Evolutionary conservation across 2,113 vertebrate species (phyloP).

Genomic region (Phalacrocorax aristotelis): DNA sequence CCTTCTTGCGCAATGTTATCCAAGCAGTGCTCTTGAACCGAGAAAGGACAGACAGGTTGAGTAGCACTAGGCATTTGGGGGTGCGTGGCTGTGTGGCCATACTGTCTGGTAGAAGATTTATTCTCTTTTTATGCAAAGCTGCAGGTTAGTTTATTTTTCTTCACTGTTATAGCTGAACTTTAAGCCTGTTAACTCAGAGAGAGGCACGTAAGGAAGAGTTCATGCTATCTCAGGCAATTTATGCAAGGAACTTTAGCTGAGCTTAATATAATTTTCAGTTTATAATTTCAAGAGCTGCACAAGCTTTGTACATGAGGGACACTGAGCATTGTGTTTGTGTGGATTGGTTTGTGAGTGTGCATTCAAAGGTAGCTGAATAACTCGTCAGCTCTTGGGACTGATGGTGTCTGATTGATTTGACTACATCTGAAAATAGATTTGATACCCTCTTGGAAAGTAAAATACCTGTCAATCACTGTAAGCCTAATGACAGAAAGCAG

Average conservation of each 20-base stretch:
- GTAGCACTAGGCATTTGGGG: not conserved
- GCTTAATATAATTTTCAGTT: not conserved
- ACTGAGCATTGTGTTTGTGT: not conserved
- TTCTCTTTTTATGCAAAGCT: not conserved
- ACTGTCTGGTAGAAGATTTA: not conserved
- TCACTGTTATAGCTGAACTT: not conserved
- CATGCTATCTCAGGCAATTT: not conserved
- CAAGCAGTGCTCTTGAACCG: not conserved
- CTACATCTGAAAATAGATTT: conserved; percentile 8
- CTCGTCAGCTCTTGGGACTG: not conserved
- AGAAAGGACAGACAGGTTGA: not conserved
- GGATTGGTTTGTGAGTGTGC: not conserved
- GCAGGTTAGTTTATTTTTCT: not conserved
- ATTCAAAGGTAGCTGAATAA: not conserved
- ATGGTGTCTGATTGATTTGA: not conserved
- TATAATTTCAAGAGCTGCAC: conserved; percentile 10
- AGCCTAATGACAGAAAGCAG: not conserved
- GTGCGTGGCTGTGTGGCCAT: not conserved
- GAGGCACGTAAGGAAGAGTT: not conserved
- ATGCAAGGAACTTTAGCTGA: not conserved
- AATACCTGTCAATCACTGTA: not conserved
- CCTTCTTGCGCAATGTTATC: not conserved
- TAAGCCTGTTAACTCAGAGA: not conserved
- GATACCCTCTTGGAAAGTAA: not conserved
- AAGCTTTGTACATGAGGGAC: not conserved